Percentiles rank a stretch among this genome's conserved stretches.
phyloP scores from a whole-genome alignment of 1,140 invertebrate genomes.

The Acromyrmex echinatior region DNA sequence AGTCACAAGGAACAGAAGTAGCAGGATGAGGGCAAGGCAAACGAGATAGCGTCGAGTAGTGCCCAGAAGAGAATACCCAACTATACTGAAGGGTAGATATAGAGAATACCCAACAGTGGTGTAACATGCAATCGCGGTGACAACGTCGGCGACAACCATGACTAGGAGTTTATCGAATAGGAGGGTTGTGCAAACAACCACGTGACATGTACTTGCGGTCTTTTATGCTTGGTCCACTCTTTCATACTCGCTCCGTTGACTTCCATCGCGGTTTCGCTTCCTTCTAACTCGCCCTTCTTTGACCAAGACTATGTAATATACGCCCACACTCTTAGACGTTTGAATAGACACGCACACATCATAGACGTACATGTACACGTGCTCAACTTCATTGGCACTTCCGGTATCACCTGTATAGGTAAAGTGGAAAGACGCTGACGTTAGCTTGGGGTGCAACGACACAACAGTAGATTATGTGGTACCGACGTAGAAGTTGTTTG shows the following conservation, averaged over 20 bases:
- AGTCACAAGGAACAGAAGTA: background rate
- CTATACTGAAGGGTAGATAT: constrained; percentile 28
- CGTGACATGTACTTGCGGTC: constrained; percentile 41
- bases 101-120: constrained; percentile 14
- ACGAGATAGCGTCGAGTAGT: constrained; percentile 30
- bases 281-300: constrained; percentile 53
- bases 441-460: background rate
- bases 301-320: constrained; percentile 42
- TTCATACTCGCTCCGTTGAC: constrained; percentile 44
- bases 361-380: background rate
- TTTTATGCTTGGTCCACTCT: constrained; percentile 53
- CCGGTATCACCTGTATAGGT: constrained; percentile 33
- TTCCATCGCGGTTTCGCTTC: constrained; percentile 56
- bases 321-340: constrained; percentile 19
- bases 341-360: background rate
- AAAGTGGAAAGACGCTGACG: constrained; percentile 36
- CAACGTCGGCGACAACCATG: constrained; percentile 51
- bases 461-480: constrained; percentile 59
- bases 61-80: background rate
- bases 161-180: constrained; percentile 41
- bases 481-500: constrained; percentile 65
- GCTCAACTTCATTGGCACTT: constrained; percentile 27
- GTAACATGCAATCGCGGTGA: constrained; percentile 33
- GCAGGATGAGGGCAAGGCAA: background rate
- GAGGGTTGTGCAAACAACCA: constrained; percentile 6